Evolutionary conservation across 2,113 vertebrate genomes (phyloP).

Genomic region (Ameiurus melas): DNA sequence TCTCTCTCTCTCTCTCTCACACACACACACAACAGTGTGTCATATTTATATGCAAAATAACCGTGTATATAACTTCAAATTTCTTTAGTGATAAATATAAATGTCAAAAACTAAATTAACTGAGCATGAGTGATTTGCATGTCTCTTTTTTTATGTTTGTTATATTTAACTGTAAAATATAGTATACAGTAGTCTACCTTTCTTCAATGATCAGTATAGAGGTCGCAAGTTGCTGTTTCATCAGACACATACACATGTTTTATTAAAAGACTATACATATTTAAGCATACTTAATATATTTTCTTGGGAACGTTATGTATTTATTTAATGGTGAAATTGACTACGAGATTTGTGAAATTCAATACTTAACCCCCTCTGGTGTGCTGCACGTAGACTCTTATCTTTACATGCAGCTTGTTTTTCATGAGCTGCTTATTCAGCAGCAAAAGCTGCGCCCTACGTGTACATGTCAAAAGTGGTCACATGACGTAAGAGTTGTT

Average conservation of each 20-base stretch:
- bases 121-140: neutral
- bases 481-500: neutral
- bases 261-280: neutral
- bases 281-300: neutral
- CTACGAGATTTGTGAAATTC: neutral
- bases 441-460: neutral
- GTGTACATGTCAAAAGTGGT: neutral
- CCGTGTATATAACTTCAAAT: neutral
- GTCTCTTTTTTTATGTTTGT: neutral
- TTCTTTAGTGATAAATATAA: neutral
- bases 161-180: neutral
- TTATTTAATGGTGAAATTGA: neutral
- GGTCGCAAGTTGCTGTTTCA: neutral
- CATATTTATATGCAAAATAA: neutral
- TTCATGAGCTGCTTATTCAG: conserved; percentile 18
- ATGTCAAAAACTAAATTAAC: neutral
- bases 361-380: neutral
- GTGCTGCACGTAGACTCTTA: conserved; percentile 21
- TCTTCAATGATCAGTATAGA: neutral
- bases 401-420: conserved; percentile 41
- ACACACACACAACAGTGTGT: neutral
- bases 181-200: neutral
- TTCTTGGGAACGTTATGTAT: too few relatives aligned
- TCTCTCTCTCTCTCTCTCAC: too few relatives aligned
- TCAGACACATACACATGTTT: neutral